Base-by-base conservation (phyloP, 2,113 vertebrate species). In the Cynocephalus volans region DNA sequence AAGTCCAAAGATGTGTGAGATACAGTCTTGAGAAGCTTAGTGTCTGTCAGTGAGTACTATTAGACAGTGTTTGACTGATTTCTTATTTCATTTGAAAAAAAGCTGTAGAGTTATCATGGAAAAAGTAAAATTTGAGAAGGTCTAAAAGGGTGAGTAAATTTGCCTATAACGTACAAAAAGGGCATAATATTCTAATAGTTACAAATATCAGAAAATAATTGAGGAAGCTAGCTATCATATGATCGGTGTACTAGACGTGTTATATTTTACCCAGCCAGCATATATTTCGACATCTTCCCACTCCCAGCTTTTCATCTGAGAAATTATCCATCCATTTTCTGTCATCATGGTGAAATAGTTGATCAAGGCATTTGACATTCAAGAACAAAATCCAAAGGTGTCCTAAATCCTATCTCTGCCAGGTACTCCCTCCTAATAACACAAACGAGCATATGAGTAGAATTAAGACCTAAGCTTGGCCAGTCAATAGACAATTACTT, bases 71-170 rank as follows among this genome's bases (percentile, higher is more conserved):
- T 18, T 28, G 14, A 88, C 3, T 31, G n/a, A 65, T 33, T 75
- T 5, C 23, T 86, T 80, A 58, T n/a, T 83, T 96, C 86, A 28
- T 75, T 93, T 77, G 41, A 69, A 58, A 95, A 95, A 96, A 88
- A 77, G 2, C 36, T 41, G 0, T 28, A 65, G 24, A 6, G 5
- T 83, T 64, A 82, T 67, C 33, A 93, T 75, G 23, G 17, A 50
- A 69, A 54, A 82, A 89, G 6, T 18, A 21, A 88, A 80, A 28
- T 84, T 41, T 56, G 64, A 91, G n/a, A 84, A 69, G 6, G 13
- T 58, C 50, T 72, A n/a, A 86, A 83, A 76, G 31, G 31, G 0
- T 24, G 31, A 95, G 18, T 64, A 60, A 12, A 69, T 41, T 81
- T 56, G 65, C n/a, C 21, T 85, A 28, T 64, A 83, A 45, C 31